These are phyloP conservation scores for Poecilia latipinna DNA, from an alignment of 2,113 vertebrate genomes.

Conservation along the genomic window DNA sequence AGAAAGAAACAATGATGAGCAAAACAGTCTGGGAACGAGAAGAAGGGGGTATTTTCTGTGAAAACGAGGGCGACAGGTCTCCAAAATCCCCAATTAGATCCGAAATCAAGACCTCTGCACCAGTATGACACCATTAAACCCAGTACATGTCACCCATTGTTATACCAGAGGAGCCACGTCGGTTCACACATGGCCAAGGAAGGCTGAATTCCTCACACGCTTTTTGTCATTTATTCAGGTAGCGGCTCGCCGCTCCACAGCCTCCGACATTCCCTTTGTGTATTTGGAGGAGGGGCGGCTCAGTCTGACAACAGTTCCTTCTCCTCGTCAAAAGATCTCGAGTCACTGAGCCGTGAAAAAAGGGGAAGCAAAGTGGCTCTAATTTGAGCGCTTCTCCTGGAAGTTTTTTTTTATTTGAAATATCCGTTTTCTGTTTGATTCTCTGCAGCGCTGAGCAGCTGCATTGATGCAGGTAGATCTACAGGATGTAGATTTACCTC, in stretches of 20 bases:
- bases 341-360: constrained; percentile 52
- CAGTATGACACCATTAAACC: constrained; percentile 24
- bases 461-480: not conserved
- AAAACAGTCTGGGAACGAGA: too few species aligned
- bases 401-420: constrained; percentile 15
- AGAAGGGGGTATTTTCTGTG: not conserved
- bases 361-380: constrained; percentile 54
- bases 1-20: constrained; percentile 38
- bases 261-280: constrained; percentile 75
- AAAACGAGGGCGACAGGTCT: not conserved
- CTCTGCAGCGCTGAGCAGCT: not conserved
- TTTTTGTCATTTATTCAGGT: constrained; percentile 69
- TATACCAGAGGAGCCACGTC: constrained; percentile 21
- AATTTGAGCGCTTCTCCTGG: constrained; percentile 50
- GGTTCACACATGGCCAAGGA: constrained; percentile 51
- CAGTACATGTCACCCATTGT: constrained; percentile 22
- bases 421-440: not conserved
- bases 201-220: constrained; percentile 43
- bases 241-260: constrained; percentile 70
- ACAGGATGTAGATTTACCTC: not conserved
- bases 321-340: constrained; percentile 61
- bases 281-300: constrained; percentile 56
- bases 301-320: constrained; percentile 58
- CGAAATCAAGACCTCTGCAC: not conserved
- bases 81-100: constrained; percentile 2